Evolutionary conservation across 2,888 invertebrate species (phyloP), one percentile per base, ranked within the genome.

Genomic region (Sussaba pulchella): DNA sequence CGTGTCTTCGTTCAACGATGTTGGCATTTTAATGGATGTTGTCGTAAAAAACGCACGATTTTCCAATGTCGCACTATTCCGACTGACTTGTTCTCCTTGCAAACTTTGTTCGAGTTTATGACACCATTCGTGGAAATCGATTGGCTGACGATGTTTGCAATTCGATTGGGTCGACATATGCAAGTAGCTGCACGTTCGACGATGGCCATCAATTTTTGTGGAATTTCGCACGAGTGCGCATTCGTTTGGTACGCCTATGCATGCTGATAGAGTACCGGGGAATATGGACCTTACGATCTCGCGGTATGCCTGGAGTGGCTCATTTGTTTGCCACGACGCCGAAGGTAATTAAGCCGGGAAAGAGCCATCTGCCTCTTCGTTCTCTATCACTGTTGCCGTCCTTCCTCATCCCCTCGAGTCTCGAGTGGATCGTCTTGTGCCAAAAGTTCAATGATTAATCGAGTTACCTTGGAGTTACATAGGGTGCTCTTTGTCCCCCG

Each of bases 271-370:
- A 71, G 66, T 59, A 70, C 70, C 41, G 24, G 75, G 66, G 36
- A 66, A 70, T 50, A 74, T 69, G 67, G 26, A 69, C 69, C n/a
- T 39, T 57, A 17, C 57, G 26, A 31, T 50, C n/a, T 57, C 14
- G 54, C 52, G 52, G 63, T 45, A 12, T 63, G 43, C 36, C 14
- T 12, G 52, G n/a, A 61, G 45, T 31, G 64, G 59, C 52, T 52
- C 17, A 70, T 14, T 80, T 67, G 71, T 75, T 80, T 71, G 75
- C 21, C 39, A 67, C 45, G 66, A 61, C 59, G 67, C 66, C 61
- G 36, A 63, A 61, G 75, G 59, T 80, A 80, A 76, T 80, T 80
- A 80, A 76, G 52, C 71, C 43, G 71, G 77, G 12, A 8, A 41
- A 70, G 57, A 45, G 57, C 57, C 64, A 36, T 47, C 57, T 57